Evolutionary conservation across 2,888 invertebrate species (phyloP), one percentile per base, ranked within the genome.

Genomic region (Brassicogethes aeneus): DNA sequence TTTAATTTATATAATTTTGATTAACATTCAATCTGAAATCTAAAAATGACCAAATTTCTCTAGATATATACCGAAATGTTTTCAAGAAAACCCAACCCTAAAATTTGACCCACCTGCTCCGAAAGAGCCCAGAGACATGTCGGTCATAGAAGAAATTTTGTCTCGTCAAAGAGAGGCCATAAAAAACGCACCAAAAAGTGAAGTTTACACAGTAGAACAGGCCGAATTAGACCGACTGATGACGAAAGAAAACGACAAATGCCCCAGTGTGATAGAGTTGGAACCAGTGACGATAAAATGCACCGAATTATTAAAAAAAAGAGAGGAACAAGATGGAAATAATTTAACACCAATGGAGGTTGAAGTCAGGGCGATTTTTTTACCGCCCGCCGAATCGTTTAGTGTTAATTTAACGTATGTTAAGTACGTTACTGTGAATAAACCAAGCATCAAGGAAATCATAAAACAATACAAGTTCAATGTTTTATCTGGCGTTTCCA

Each of bases 61-160:
- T n/a, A n/a, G 59, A 32, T 60, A 54, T 44, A 48, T 48, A 32
- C 51, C 54, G n/a, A 51, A 37, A 17, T 51, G 45, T 45, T 43
- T 49, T n/a, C n/a, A n/a, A n/a, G 10, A 40, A 13, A 16, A 37
- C 2, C 36, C 43, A n/a, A 36, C 23, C 30, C 31, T 13, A 23
- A 44, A 42, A 33, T 7, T 15, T 2, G 42, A 43, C 7, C 32
- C 38, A 8, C n/a, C n/a, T n/a, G n/a, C n/a, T n/a, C 39, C 36
- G 31, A 39, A 43, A 36, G n/a, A 12, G 2, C 17, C 16, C 14
- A 40, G 36, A 17, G 40, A 31, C 29, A 10, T 10, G 10, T 23
- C 23, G 10, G 45, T 43, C 7, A 34, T 46, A 29, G 44, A 45
- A 40, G 51, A 43, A 39, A 34, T 53, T 13, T 48, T 47, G 29